Base-by-base conservation (phyloP, 2,888 invertebrate species). In the Drosophila trichaetosa region DNA sequence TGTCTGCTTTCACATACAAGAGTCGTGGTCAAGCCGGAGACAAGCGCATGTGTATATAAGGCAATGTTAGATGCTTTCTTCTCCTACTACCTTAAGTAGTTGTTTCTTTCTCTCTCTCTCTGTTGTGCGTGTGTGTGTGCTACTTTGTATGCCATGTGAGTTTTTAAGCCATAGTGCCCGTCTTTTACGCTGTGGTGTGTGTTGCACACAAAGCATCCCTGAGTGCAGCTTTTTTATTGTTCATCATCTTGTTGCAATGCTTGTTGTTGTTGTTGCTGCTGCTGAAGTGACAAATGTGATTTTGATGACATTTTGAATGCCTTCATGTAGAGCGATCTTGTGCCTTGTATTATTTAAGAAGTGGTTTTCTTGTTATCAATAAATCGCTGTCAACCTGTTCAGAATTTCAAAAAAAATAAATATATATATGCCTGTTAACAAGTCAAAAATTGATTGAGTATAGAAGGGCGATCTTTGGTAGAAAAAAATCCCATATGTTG, bases 261-360 rank as follows among this genome's bases (percentile, higher is more conserved):
- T 1, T 62, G 29, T 21, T 69, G 52, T 24, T 51, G 33, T 24
- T 72, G 53, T 36, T 56, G 36, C 24, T 69, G 61, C 53, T 27
- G 40, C 18, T 58, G 51, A 69, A 31, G 56, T 68, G 66, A 67
- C 83, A 87, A 87, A 86, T 89, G 89, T 79, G 68, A 76, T 87
- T 89, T 82, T 86, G 89, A 86, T 84, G 89, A 70, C 81, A 79
- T 81, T 77, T 80, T 75, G 79, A 87, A 79, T 65, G 74, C 42
- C 61, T 21, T 13, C 38, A 42, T 46, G 65, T 51, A 21, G 29
- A 42, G 52, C 31, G 48, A 33, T 51, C 29, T 10, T 53, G 16
- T 24, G n/a, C 33, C n/a, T 11, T 38, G 66, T 31, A 5, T 46
- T 40, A 67, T 46, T 42, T 46, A 58, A 78, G 63, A 42, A 61